These are phyloP conservation scores for Drosophila stalkeri DNA, from an alignment of 2,888 invertebrate genomes.

Conservation along the genomic window DNA sequence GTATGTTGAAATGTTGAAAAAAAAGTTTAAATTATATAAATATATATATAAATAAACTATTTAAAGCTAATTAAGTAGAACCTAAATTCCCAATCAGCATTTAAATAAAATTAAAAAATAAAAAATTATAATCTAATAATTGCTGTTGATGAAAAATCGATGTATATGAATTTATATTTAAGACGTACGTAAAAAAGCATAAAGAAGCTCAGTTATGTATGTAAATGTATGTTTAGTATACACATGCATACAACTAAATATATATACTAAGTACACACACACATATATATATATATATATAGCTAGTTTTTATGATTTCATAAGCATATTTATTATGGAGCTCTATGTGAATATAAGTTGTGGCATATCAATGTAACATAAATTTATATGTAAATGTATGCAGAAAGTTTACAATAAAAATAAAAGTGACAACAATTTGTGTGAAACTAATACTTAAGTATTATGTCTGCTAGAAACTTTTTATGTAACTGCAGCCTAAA, in stretches of 20 bases:
- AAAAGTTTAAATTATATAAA: conserved; percentile 34
- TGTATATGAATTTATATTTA: conserved; percentile 22
- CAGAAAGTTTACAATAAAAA: conserved; percentile 61
- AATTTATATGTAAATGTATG: conserved; percentile 74
- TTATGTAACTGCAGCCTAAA: background rate
- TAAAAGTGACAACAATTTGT: conserved; percentile 27
- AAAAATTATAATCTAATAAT: conserved; percentile 5
- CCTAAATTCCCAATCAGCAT: conserved; percentile 40
- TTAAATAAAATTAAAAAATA: conserved; percentile 5
- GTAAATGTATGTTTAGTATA: conserved; percentile 34
- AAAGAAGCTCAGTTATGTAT: conserved; percentile 60
- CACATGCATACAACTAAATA: conserved; percentile 24
- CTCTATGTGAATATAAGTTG: conserved; percentile 60
- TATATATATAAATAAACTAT: conserved; percentile 42
- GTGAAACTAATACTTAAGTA: conserved; percentile 26
- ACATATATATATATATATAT: conserved; percentile 27
- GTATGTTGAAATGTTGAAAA: conserved; percentile 67
- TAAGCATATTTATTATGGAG: conserved; percentile 23
- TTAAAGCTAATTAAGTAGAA: conserved; percentile 38
- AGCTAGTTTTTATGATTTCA: conserved; percentile 52
- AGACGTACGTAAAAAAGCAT: conserved; percentile 43
- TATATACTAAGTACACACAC: conserved; percentile 25
- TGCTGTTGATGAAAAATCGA: conserved; percentile 47
- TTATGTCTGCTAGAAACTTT: background rate
- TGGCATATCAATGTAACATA: conserved; percentile 73